Percentiles rank a stretch among this genome's conserved stretches.
Evolutionary conservation across 2,888 invertebrate genomes (phyloP).

Genomic region (Margaritifera margaritifera): DNA sequence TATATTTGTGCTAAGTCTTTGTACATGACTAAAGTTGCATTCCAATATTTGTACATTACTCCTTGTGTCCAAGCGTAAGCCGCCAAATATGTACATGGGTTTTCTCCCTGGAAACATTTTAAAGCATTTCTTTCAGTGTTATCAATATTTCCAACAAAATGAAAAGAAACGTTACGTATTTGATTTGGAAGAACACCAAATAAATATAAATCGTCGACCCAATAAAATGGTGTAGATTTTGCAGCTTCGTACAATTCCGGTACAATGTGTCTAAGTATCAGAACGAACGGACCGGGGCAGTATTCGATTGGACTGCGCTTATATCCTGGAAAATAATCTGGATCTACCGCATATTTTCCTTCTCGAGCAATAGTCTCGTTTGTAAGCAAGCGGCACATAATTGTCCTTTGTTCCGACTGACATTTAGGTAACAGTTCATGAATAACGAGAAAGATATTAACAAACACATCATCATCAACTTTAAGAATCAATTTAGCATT

Average conservation of each 20-base stretch:
- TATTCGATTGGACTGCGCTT: neutral
- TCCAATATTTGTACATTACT: too few relatives aligned
- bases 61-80: too few relatives aligned
- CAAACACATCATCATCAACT: slow-evolving; percentile 54
- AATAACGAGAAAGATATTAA: slow-evolving; percentile 44
- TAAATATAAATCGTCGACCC: slow-evolving; percentile 8
- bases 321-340: neutral
- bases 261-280: neutral
- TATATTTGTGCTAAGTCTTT: too few relatives aligned
- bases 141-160: neutral
- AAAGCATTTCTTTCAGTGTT: too few relatives aligned
- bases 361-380: neutral
- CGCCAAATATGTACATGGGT: too few relatives aligned
- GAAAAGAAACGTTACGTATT: neutral
- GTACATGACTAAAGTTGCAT: too few relatives aligned
- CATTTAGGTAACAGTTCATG: slow-evolving; percentile 21
- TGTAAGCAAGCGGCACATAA: too few relatives aligned
- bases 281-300: neutral
- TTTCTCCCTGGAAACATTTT: too few relatives aligned
- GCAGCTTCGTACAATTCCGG: slow-evolving; percentile 1
- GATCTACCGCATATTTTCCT: slow-evolving; percentile 1
- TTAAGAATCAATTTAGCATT: slow-evolving; percentile 48
- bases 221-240: neutral
- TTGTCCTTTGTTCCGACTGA: too few relatives aligned
- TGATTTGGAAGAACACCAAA: slow-evolving; percentile 5